Conservation (phyloP, 2,113 vertebrate genomes). For the Podarcis cretensis region DNA sequence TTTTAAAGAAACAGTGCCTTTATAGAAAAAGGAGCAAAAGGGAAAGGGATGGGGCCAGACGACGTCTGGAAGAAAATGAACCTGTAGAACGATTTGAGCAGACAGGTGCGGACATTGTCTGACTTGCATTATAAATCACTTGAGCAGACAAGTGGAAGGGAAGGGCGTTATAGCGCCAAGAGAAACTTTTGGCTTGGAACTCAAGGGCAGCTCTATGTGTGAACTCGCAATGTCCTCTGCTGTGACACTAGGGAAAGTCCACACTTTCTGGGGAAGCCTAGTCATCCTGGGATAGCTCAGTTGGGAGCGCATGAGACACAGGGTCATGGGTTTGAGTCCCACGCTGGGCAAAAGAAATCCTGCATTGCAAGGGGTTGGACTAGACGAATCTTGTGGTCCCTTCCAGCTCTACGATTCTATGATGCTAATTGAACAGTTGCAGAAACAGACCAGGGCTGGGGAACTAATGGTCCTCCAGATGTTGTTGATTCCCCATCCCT, state of each 20-base stretch:
- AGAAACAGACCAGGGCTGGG: conserved; percentile 68
- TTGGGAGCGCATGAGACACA: too few species aligned
- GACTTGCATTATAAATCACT: conserved; percentile 33
- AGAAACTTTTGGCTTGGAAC: conserved; percentile 10
- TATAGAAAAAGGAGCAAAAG: not conserved
- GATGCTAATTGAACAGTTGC: conserved; percentile 49
- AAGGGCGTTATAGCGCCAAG: conserved; percentile 10
- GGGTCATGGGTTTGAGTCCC: too few species aligned
- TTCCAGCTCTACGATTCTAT: too few species aligned
- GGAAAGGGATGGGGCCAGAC: not conserved
- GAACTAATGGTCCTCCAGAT: too few species aligned
- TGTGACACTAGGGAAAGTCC: not conserved
- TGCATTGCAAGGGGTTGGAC: too few species aligned
- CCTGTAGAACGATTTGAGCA: not conserved
- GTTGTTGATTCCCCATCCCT: too few species aligned
- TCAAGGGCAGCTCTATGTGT: conserved; percentile 19
- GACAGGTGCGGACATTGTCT: not conserved
- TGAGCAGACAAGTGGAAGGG: conserved; percentile 17
- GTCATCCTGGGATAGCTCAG: not conserved
- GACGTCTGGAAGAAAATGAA: not conserved
- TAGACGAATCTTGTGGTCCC: too few species aligned
- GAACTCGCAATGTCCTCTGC: not conserved
- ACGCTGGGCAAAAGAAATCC: too few species aligned
- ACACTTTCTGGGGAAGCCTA: conserved; percentile 54
- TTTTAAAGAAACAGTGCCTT: not conserved